phyloP scores from a whole-genome alignment of 2,888 invertebrate species.

The Gari tellinella region DNA sequence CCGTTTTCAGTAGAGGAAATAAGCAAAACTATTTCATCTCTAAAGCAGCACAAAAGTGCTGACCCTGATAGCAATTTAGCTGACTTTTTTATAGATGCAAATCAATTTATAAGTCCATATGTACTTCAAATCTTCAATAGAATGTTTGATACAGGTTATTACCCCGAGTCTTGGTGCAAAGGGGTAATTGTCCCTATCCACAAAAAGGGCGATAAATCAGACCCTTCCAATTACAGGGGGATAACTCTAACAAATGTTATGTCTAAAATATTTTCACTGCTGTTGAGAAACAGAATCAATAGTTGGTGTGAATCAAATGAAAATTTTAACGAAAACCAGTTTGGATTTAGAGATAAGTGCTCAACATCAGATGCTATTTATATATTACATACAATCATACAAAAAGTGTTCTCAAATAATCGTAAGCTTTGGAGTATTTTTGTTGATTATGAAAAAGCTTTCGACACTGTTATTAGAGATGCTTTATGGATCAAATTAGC shows the following conservation, averaged over 20 bases:
- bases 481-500: slow-evolving; percentile 30
- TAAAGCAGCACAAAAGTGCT: slow-evolving; percentile 4
- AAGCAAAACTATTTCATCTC: no score
- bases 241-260: slow-evolving; percentile 15
- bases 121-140: not conserved
- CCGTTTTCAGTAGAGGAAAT: no score
- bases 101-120: not conserved
- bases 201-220: slow-evolving; percentile 17
- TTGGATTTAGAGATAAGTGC: slow-evolving; percentile 24
- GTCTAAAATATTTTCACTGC: slow-evolving; percentile 24
- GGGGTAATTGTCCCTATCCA: slow-evolving; percentile 1
- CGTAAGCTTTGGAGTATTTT: slow-evolving; percentile 30
- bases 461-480: slow-evolving; percentile 27
- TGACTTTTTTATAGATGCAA: not conserved
- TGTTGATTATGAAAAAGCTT: slow-evolving; percentile 31
- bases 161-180: slow-evolving; percentile 1
- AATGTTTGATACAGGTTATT: not conserved
- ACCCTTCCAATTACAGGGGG: slow-evolving; percentile 24
- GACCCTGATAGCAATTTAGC: not conserved
- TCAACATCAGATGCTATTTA: slow-evolving; percentile 34
- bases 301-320: slow-evolving; percentile 15
- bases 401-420: slow-evolving; percentile 15
- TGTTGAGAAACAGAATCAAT: slow-evolving; percentile 15
- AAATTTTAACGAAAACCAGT: slow-evolving; percentile 28
- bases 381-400: slow-evolving; percentile 25